Conservation (phyloP, 2,797 vertebrate genomes). For the Centroberyx gerrardi region DNA sequence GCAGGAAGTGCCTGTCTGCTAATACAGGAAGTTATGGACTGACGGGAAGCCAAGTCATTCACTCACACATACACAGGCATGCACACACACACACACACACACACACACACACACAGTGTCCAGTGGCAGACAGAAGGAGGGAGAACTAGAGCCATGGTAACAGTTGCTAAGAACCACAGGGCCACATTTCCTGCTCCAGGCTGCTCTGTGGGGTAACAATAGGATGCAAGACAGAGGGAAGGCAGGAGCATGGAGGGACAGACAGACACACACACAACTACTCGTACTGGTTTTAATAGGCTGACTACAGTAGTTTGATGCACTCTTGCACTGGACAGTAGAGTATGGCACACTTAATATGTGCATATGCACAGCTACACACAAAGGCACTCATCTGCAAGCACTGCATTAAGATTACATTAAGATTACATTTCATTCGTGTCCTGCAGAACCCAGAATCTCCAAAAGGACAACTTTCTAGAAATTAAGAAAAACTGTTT, state of each 20-base stretch:
- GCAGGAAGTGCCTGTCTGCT: slow-evolving; percentile 63
- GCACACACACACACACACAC: slow-evolving; percentile 6
- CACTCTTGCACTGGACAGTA: no score
- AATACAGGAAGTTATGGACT: slow-evolving; percentile 69
- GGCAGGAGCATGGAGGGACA: slow-evolving; percentile 1
- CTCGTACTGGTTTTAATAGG: no score
- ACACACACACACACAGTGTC: slow-evolving; percentile 19
- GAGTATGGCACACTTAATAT: no score
- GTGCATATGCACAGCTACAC: not conserved
- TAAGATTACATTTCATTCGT: no score
- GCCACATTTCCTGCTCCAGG: slow-evolving; percentile 47
- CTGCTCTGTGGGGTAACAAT: slow-evolving; percentile 12
- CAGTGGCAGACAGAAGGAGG: slow-evolving; percentile 33
- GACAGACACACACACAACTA: not conserved
- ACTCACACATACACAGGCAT: slow-evolving; percentile 25
- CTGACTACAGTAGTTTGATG: no score
- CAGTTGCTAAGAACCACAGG: slow-evolving; percentile 51
- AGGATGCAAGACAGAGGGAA: slow-evolving; percentile 33
- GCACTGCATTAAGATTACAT: no score
- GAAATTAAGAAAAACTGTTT: not conserved
- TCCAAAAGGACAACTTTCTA: no score
- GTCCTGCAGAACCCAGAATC: no score
- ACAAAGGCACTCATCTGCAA: not conserved
- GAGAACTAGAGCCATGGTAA: slow-evolving; percentile 63
- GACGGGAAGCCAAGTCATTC: slow-evolving; percentile 63